These are phyloP conservation scores for Penelope pileata DNA, from an alignment of 2,113 vertebrate genomes.

Conservation along the genomic window DNA sequence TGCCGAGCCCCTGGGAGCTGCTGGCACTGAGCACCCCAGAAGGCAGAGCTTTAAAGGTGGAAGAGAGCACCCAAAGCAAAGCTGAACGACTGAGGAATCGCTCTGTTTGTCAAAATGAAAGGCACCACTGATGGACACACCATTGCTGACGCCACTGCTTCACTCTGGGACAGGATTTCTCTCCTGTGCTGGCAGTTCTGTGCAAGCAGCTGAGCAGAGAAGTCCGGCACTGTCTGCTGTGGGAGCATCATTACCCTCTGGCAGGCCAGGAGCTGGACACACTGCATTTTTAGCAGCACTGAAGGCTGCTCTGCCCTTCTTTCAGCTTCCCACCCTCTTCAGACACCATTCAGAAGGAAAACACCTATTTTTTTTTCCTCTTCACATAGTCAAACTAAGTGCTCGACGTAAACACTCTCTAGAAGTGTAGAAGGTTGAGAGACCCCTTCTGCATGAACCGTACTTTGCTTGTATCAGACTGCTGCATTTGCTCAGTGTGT, in stretches of 20 bases:
- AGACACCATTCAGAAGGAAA: background rate
- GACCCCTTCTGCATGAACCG: background rate
- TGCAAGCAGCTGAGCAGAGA: background rate
- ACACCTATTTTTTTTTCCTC: background rate
- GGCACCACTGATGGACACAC: fast-evolving
- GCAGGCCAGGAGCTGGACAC: background rate
- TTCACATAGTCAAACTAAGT: background rate
- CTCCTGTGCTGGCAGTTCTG: background rate
- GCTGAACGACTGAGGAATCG: background rate
- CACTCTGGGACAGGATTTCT: background rate
- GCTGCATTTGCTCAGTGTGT: background rate
- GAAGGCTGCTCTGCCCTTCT: background rate
- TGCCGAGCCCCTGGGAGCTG: background rate
- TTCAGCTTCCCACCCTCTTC: background rate
- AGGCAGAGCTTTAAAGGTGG: background rate
- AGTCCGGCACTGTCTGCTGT: background rate
- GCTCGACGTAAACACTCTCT: background rate
- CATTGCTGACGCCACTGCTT: background rate
- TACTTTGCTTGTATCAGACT: background rate
- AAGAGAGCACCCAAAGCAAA: background rate
- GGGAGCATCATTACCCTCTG: background rate
- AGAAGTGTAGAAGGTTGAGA: background rate
- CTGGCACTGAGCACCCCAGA: background rate
- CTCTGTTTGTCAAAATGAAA: background rate
- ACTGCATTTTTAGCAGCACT: background rate